Conservation (phyloP, 2,797 vertebrate genomes). For the Okamejei kenojei region DNA sequence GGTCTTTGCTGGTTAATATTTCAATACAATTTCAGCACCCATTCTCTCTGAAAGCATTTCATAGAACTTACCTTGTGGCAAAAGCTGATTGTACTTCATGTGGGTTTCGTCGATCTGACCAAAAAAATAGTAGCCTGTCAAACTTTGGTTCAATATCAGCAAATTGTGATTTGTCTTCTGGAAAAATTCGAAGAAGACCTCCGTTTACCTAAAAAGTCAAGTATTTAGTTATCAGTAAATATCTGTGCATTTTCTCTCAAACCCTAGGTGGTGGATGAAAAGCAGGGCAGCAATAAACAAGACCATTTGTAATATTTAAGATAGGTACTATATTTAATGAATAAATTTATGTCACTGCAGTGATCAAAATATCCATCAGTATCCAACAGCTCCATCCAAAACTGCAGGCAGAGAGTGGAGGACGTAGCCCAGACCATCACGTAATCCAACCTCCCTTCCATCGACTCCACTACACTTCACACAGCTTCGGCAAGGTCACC, state of each 20-base stretch:
- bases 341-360: too few species aligned
- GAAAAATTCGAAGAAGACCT: constrained; percentile 93
- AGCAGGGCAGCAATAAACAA: neutral
- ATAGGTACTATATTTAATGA: neutral
- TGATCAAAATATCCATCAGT: too few species aligned
- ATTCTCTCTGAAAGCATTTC: neutral
- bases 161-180: constrained; percentile 92
- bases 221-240: neutral
- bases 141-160: constrained; percentile 97
- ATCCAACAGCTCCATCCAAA: too few species aligned
- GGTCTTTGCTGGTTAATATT: neutral
- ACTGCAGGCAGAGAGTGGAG: too few species aligned
- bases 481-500: too few species aligned
- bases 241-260: neutral
- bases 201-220: constrained; percentile 64
- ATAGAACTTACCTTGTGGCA: constrained; percentile 73
- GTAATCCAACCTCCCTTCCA: too few species aligned
- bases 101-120: constrained; percentile 96
- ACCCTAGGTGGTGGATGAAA: neutral
- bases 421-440: too few species aligned
- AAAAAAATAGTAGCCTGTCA: constrained; percentile 92
- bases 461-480: too few species aligned
- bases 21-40: neutral
- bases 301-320: neutral
- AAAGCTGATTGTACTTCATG: constrained; percentile 96